Percentiles rank a stretch among this genome's conserved stretches.
Evolutionary conservation across 2,797 vertebrate genomes (phyloP).

Genomic region (Chanos chanos): DNA sequence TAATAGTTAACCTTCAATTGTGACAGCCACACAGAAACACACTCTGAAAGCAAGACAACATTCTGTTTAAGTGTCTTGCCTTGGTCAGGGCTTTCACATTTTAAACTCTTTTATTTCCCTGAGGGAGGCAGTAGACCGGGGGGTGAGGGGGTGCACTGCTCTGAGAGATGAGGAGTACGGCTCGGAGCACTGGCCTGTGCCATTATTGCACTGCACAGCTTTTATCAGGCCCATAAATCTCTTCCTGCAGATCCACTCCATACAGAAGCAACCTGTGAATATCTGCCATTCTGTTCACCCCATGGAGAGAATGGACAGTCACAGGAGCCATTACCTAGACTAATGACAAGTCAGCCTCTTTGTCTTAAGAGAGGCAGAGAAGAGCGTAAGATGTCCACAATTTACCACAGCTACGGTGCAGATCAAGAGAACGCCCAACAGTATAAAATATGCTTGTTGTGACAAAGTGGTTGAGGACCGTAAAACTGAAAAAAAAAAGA

Average conservation of each 20-base stretch:
- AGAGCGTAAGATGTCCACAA: slow-evolving; percentile 2
- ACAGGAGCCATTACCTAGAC: slow-evolving; percentile 33
- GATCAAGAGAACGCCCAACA: too few relatives aligned
- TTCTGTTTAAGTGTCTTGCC: not conserved
- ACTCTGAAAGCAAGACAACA: slow-evolving; percentile 12
- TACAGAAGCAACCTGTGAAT: slow-evolving; percentile 64
- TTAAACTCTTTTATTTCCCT: slow-evolving; percentile 7
- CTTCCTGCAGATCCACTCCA: slow-evolving; percentile 50
- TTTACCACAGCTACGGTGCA: slow-evolving; percentile 36
- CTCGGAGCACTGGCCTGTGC: slow-evolving; percentile 45
- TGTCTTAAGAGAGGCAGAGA: slow-evolving; percentile 18
- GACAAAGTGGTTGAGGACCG: too few relatives aligned
- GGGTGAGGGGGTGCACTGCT: too few relatives aligned
- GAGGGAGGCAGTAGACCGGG: slow-evolving; percentile 10
- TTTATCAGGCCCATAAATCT: slow-evolving; percentile 71
- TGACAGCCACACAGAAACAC: slow-evolving; percentile 17
- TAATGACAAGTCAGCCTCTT: slow-evolving; percentile 31
- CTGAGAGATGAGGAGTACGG: slow-evolving; percentile 10
- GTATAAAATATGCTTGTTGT: too few relatives aligned
- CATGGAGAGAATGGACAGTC: slow-evolving; percentile 37
- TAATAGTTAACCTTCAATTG: slow-evolving; percentile 2
- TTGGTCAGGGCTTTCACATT: slow-evolving; percentile 15
- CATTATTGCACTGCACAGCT: slow-evolving; percentile 65
- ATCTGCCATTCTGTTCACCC: slow-evolving; percentile 39
- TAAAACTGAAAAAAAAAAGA: not conserved